These are phyloP conservation scores for Ectemnius lituratus DNA, from an alignment of 2,888 invertebrate species.

Conservation along the genomic window DNA sequence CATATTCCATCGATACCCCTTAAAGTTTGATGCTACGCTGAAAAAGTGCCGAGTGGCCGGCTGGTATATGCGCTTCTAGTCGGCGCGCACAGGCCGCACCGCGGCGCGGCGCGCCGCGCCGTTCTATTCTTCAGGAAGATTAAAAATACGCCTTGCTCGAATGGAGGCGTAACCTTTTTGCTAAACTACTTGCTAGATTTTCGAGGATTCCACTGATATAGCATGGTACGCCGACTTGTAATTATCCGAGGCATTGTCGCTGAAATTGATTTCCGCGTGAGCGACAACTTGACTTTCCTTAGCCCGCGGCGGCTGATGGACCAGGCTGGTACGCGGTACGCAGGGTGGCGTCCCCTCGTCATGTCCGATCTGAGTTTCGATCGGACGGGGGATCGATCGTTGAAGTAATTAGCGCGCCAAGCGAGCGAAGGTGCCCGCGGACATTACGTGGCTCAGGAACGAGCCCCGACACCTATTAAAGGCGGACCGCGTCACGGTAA, in stretches of 20 bases:
- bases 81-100: too few species aligned
- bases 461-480: conserved; percentile 67
- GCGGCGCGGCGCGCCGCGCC: too few species aligned
- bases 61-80: neutral
- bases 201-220: neutral
- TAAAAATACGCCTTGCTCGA: too few species aligned
- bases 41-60: conserved; percentile 3
- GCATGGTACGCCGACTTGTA: neutral
- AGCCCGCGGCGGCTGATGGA: too few species aligned
- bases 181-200: too few species aligned
- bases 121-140: too few species aligned
- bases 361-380: conserved; percentile 41
- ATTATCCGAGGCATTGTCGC: neutral
- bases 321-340: neutral
- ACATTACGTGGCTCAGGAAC: conserved; percentile 58
- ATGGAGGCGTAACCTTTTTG: too few species aligned
- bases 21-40: conserved; percentile 1
- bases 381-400: conserved; percentile 45
- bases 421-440: conserved; percentile 59
- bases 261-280: too few species aligned
- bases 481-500: conserved; percentile 65
- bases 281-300: too few species aligned
- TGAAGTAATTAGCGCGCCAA: conserved; percentile 53
- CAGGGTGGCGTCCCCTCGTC: neutral
- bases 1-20: conserved; percentile 4